A percentile compares a stretch with the other conserved stretches of the same genome.
These are phyloP conservation scores for Carettochelys insculpta DNA, from an alignment of 2,113 vertebrate genomes.

Conservation along the genomic window DNA sequence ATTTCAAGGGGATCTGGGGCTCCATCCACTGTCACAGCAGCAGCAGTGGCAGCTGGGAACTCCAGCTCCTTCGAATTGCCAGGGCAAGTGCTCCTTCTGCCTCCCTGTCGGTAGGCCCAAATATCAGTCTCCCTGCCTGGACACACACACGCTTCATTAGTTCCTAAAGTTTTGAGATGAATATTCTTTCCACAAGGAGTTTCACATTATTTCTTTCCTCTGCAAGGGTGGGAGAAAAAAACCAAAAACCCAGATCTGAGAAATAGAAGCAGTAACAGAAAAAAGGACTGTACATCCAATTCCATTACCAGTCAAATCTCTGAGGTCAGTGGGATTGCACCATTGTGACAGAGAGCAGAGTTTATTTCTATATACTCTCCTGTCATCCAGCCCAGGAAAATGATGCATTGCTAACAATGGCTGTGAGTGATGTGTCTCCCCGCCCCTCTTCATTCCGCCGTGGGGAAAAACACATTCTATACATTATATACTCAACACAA, in stretches of 20 bases:
- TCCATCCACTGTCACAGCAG: too few species aligned
- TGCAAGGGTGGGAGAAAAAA: background rate
- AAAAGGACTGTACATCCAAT: background rate
- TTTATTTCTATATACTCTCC: background rate
- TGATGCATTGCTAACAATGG: background rate
- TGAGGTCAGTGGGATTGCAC: background rate
- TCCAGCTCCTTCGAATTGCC: too few species aligned
- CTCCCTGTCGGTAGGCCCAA: too few species aligned
- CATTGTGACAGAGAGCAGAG: background rate
- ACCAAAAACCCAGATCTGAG: background rate
- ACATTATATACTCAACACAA: background rate
- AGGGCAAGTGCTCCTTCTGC: too few species aligned
- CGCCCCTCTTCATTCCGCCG: too few species aligned
- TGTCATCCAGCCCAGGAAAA: background rate
- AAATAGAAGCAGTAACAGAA: background rate
- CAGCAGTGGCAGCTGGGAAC: too few species aligned
- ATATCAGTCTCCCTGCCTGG: background rate
- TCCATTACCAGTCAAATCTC: background rate
- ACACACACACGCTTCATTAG: background rate
- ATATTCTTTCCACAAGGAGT: background rate
- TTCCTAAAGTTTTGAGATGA: background rate
- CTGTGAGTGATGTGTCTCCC: background rate
- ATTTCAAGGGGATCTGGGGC: too few species aligned
- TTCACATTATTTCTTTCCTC: background rate
- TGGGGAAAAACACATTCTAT: background rate